These are phyloP conservation scores for Latheticus oryzae DNA, from an alignment of 2,888 invertebrate genomes.

Conservation along the genomic window DNA sequence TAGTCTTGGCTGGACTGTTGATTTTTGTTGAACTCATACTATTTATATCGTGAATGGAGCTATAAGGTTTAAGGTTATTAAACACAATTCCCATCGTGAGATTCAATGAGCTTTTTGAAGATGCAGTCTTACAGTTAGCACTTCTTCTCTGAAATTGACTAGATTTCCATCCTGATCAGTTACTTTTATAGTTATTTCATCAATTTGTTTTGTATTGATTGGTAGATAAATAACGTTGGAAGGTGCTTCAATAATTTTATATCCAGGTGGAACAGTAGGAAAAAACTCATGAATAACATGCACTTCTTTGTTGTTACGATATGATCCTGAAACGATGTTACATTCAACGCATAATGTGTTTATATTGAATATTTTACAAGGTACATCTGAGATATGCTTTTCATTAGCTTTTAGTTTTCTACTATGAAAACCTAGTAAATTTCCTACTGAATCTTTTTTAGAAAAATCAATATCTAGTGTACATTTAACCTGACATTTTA, in stretches of 20 bases:
- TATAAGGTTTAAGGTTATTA: slow-evolving; percentile 3
- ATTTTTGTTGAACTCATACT: background rate
- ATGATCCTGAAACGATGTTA: slow-evolving; percentile 32
- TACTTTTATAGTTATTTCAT: slow-evolving; percentile 52
- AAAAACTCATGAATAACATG: slow-evolving; percentile 49
- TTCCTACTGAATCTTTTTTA: slow-evolving; percentile 31
- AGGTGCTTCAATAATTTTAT: slow-evolving; percentile 58
- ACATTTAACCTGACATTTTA: slow-evolving; percentile 47
- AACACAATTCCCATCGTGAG: slow-evolving; percentile 8
- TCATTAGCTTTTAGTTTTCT: slow-evolving; percentile 6
- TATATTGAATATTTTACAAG: slow-evolving; percentile 46
- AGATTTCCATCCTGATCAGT: slow-evolving; percentile 54
- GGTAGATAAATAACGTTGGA: slow-evolving; percentile 58
- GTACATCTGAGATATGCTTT: slow-evolving; percentile 44
- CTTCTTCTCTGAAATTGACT: slow-evolving; percentile 56
- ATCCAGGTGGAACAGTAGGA: slow-evolving; percentile 54
- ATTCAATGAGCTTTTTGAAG: slow-evolving; percentile 12
- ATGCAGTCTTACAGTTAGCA: slow-evolving; percentile 50
- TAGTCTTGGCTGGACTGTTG: background rate
- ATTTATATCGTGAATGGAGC: slow-evolving; percentile 1
- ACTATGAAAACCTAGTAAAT: slow-evolving; percentile 27
- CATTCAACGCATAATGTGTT: slow-evolving; percentile 25
- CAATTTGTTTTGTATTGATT: slow-evolving; percentile 50
- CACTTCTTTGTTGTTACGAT: slow-evolving; percentile 22
- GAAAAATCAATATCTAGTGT: slow-evolving; percentile 34